These are phyloP conservation scores for Sorex fumeus DNA, from an alignment of 2,113 vertebrate species.

Conservation along the genomic window DNA sequence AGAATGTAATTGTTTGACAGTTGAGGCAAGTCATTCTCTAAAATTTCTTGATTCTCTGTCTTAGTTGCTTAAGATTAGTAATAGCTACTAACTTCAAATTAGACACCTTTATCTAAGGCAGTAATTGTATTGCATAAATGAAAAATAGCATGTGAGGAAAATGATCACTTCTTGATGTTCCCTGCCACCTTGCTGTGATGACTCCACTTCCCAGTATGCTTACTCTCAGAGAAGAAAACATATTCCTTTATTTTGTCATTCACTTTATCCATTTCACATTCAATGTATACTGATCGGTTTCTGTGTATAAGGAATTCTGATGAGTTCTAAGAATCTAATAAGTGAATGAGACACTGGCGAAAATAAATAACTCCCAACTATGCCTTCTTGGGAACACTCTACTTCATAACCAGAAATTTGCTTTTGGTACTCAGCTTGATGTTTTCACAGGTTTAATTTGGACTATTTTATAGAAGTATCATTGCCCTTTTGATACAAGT, in stretches of 20 bases:
- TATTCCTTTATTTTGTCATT: background rate
- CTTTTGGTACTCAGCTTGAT: background rate
- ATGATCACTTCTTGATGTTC: background rate
- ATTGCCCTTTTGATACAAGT: background rate
- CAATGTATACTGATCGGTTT: background rate
- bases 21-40: background rate
- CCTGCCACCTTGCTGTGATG: background rate
- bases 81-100: background rate
- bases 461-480: background rate
- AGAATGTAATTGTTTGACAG: background rate
- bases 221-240: background rate
- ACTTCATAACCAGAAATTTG: background rate
- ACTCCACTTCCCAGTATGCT: background rate
- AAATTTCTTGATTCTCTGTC: background rate
- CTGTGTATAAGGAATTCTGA: background rate
- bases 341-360: background rate
- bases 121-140: background rate
- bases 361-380: background rate
- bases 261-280: constrained; percentile 3
- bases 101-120: background rate
- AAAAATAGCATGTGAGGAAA: background rate
- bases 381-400: background rate
- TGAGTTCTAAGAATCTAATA: background rate
- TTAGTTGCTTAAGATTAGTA: background rate
- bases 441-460: constrained; percentile 1